These are phyloP conservation scores for Hyles lineata DNA, from an alignment of 2,888 invertebrate genomes.

Conservation along the genomic window DNA sequence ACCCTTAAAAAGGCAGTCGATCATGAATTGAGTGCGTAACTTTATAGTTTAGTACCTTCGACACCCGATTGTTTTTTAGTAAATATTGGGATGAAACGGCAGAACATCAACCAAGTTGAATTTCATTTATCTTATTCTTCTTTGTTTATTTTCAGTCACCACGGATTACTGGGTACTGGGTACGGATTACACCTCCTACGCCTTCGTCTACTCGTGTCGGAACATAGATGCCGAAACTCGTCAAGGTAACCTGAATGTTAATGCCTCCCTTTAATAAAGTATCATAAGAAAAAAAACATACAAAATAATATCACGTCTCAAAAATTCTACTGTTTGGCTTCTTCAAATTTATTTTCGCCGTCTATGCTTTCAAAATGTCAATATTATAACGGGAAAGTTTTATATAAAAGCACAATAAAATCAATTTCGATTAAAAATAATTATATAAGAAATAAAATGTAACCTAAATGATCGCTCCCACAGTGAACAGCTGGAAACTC, in stretches of 20 bases:
- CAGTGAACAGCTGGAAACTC: constrained; percentile 72
- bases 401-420: too few species aligned
- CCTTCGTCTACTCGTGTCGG: constrained; percentile 87
- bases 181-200: constrained; percentile 86
- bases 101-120: not conserved
- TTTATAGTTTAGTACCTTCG: too few species aligned
- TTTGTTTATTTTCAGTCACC: constrained; percentile 48
- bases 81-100: not conserved
- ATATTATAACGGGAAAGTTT: too few species aligned
- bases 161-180: constrained; percentile 66
- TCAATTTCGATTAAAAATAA: not conserved
- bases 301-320: too few species aligned
- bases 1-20: too few species aligned
- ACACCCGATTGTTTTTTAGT: not conserved
- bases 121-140: not conserved
- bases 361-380: too few species aligned
- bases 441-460: not conserved
- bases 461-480: not conserved
- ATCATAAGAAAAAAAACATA: too few species aligned
- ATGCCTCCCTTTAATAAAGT: too few species aligned
- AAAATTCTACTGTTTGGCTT: too few species aligned
- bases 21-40: too few species aligned
- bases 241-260: constrained; percentile 51
- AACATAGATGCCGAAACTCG: constrained; percentile 67
- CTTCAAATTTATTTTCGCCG: not conserved